phyloP scores from a whole-genome alignment of 2,113 vertebrate genomes.

The Microcebus murinus region DNA sequence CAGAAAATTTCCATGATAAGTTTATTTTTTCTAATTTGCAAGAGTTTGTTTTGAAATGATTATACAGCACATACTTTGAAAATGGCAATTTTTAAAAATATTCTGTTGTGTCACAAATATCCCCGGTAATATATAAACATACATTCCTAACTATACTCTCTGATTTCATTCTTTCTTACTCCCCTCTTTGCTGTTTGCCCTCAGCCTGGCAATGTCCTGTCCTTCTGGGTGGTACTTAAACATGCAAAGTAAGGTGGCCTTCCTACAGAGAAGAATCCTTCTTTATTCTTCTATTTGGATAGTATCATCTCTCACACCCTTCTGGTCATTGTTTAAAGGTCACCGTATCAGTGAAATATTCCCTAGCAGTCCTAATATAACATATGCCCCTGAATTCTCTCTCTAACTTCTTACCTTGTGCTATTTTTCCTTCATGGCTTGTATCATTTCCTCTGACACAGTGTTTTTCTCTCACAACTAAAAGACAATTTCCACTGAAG shows the following conservation, averaged over 20 bases:
- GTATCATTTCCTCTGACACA: not conserved
- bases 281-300: not conserved
- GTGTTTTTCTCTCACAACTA: not conserved
- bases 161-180: not conserved
- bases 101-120: not conserved
- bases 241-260: not conserved
- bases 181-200: accelerated
- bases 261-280: not conserved
- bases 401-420: not conserved
- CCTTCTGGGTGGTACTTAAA: not conserved
- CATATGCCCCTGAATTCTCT: not conserved
- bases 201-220: not conserved
- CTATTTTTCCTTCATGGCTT: not conserved
- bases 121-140: not conserved
- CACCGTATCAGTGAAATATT: not conserved
- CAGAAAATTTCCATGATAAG: not conserved
- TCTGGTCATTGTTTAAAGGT: not conserved
- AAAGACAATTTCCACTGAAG: not conserved
- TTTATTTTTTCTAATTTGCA: conserved; percentile 37
- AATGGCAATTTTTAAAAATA: not conserved
- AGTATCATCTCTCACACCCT: accelerated
- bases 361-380: not conserved
- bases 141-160: not conserved
- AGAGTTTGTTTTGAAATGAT: not conserved
- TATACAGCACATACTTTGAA: not conserved